phyloP scores from a whole-genome alignment of 2,888 invertebrate species.

The Anarsia innoxiella region DNA sequence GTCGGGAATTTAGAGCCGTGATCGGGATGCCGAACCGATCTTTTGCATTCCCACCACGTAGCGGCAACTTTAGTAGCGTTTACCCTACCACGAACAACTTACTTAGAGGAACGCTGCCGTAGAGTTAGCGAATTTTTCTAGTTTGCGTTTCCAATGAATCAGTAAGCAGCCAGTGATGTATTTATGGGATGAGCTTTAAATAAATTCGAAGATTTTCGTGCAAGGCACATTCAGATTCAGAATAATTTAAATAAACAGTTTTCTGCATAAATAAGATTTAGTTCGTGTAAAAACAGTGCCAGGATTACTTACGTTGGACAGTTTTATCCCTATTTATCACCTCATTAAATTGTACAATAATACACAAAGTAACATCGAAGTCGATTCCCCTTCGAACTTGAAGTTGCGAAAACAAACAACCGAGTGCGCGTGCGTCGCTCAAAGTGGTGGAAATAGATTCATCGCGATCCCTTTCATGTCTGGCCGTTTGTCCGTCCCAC shows the following conservation, averaged over 20 bases:
- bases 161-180: conserved; percentile 5
- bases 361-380: conserved; percentile 26
- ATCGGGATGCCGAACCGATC: conserved; percentile 31
- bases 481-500: conserved; percentile 38
- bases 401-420: conserved; percentile 69
- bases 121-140: conserved; percentile 11
- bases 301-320: too few relatives aligned
- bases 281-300: too few relatives aligned
- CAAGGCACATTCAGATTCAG: too few relatives aligned
- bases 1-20: conserved; percentile 45
- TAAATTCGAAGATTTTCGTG: too few relatives aligned
- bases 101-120: conserved; percentile 8
- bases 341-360: conserved; percentile 14
- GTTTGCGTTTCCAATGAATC: conserved; percentile 7
- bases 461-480: conserved; percentile 68
- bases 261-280: too few relatives aligned
- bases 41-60: conserved; percentile 15
- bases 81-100: conserved; percentile 24
- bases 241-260: too few relatives aligned
- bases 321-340: conserved; percentile 7
- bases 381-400: conserved; percentile 40
- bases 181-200: conserved; percentile 8
- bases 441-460: conserved; percentile 69
- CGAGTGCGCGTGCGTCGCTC: conserved; percentile 39
- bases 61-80: conserved; percentile 24